These are phyloP conservation scores for Microtus agrestis DNA, from an alignment of 2,797 vertebrate genomes.

Conservation along the genomic window DNA sequence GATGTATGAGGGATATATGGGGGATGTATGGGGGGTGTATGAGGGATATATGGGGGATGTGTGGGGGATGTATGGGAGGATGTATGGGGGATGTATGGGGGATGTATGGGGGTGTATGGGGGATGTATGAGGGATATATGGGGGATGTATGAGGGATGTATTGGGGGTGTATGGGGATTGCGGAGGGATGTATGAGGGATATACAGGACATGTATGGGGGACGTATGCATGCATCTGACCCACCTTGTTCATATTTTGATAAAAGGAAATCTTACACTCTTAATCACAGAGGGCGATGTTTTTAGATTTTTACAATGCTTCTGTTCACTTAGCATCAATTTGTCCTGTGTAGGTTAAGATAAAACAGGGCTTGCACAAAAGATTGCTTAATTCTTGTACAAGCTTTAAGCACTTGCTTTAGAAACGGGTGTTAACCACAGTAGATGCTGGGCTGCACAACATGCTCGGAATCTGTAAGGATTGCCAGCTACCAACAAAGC, in stretches of 20 bases:
- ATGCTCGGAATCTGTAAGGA: slow-evolving; percentile 75
- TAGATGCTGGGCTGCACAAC: slow-evolving; percentile 69
- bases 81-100: too few species aligned
- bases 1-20: too few species aligned
- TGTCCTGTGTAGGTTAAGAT: slow-evolving; percentile 62
- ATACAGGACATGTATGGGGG: too few species aligned
- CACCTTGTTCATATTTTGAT: neutral
- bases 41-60: too few species aligned
- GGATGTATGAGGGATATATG: too few species aligned
- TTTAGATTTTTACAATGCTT: slow-evolving; percentile 64
- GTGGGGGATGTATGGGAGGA: too few species aligned
- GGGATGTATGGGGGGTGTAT: too few species aligned
- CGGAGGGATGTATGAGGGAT: too few species aligned
- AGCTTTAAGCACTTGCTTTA: slow-evolving; percentile 73
- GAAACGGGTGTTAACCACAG: neutral
- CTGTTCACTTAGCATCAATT: slow-evolving; percentile 62
- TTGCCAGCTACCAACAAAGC: slow-evolving; percentile 74
- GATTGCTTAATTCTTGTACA: slow-evolving; percentile 69
- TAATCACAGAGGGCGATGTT: neutral
- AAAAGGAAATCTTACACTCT: neutral
- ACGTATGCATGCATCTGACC: neutral
- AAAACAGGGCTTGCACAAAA: slow-evolving; percentile 59
- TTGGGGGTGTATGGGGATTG: too few species aligned
- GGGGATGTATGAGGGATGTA: too few species aligned
- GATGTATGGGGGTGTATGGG: too few species aligned